Evolutionary conservation across 2,888 invertebrate species (phyloP).

Genomic region (Lepas anatifera): DNA sequence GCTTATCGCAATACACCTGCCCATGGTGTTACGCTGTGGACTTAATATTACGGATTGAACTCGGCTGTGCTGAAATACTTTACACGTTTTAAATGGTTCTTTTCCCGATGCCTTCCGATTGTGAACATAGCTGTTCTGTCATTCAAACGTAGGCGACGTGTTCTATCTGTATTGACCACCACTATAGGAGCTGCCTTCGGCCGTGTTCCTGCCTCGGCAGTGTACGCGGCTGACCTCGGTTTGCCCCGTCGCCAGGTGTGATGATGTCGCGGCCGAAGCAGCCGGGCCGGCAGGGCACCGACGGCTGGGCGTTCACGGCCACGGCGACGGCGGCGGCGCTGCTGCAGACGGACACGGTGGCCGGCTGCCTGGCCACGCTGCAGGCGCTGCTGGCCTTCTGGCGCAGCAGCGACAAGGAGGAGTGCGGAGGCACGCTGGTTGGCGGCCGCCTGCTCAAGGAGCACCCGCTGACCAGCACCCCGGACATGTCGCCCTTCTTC

Average conservation of each 20-base stretch:
- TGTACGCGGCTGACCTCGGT: no score
- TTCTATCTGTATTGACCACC: no score
- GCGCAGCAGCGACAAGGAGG: slow-evolving; percentile 33
- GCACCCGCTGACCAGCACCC: slow-evolving; percentile 60
- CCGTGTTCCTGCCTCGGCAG: no score
- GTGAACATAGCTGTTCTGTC: no score
- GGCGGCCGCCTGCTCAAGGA: slow-evolving; percentile 65
- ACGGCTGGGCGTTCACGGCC: slow-evolving; percentile 1
- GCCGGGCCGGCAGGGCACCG: slow-evolving; percentile 14
- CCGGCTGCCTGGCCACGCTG: slow-evolving; percentile 56
- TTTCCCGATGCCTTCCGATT: no score
- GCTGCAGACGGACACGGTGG: slow-evolving; percentile 54
- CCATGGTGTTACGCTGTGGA: no score
- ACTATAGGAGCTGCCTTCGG: no score
- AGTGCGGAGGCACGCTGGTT: slow-evolving; percentile 36
- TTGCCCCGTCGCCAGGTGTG: slow-evolving; percentile 44
- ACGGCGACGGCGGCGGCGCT: slow-evolving; percentile 50
- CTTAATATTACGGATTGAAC: no score
- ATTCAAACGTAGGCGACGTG: no score
- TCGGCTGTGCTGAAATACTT: no score
- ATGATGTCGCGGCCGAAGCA: slow-evolving; percentile 50
- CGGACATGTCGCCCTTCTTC: slow-evolving; percentile 94
- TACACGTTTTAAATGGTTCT: no score
- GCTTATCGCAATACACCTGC: no score
- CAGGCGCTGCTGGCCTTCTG: slow-evolving; percentile 63